Percentiles rank a stretch among this genome's conserved stretches.
phyloP scores from a whole-genome alignment of 2,888 invertebrate species.

The Drosophila maculinotata region DNA sequence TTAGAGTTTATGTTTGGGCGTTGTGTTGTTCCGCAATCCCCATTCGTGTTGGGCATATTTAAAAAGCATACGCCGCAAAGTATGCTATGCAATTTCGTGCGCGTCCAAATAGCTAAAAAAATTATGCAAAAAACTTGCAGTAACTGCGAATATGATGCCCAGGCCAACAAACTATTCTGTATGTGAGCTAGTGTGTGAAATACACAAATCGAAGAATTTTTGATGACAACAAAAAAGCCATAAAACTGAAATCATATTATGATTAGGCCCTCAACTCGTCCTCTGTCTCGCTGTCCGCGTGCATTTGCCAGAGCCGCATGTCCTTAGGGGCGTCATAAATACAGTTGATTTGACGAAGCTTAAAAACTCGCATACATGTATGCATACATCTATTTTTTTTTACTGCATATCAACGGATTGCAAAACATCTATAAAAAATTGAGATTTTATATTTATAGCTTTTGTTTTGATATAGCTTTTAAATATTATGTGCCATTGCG shows the following conservation, averaged over 20 bases:
- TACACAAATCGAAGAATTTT: slow-evolving; percentile 34
- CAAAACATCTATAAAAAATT: slow-evolving; percentile 36
- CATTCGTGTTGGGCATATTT: slow-evolving; percentile 46
- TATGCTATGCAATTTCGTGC: slow-evolving; percentile 50
- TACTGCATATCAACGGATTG: slow-evolving; percentile 31
- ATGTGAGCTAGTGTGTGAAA: not conserved
- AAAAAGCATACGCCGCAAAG: slow-evolving; percentile 46
- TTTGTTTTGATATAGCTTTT: slow-evolving; percentile 6
- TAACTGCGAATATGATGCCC: slow-evolving; percentile 17
- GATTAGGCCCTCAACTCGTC: slow-evolving; percentile 18
- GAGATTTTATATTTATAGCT: slow-evolving; percentile 27
- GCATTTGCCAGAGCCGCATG: slow-evolving; percentile 3
- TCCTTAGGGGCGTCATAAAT: slow-evolving; percentile 45
- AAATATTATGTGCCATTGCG: slow-evolving; percentile 11
- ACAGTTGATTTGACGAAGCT: slow-evolving; percentile 22
- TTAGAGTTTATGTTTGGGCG: not conserved
- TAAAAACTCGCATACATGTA: slow-evolving; percentile 14
- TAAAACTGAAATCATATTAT: slow-evolving; percentile 50
- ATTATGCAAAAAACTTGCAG: slow-evolving; percentile 50
- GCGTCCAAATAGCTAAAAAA: slow-evolving; percentile 54
- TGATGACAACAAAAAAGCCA: slow-evolving; percentile 30
- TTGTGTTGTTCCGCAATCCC: slow-evolving; percentile 3
- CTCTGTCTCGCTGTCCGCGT: not conserved
- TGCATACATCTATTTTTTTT: slow-evolving; percentile 11
- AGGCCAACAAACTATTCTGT: not conserved